Conservation (phyloP, 2,797 vertebrate species). For the Zonotrichia albicollis region DNA sequence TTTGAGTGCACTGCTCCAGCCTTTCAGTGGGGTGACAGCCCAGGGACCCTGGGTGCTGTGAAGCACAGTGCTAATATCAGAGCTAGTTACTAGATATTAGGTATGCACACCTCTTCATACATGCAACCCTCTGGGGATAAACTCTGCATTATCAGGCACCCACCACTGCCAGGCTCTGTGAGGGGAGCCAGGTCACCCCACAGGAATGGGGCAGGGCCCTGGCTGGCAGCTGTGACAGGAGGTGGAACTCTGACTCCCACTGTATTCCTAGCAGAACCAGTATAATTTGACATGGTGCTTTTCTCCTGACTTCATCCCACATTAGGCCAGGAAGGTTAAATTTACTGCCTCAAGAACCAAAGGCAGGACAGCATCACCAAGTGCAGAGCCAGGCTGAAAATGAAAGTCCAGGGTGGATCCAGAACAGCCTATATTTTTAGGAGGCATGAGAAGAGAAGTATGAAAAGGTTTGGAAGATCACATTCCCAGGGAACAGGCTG, state of each 20-base stretch:
- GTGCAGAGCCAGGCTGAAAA: neutral
- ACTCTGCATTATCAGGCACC: neutral
- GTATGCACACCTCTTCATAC: neutral
- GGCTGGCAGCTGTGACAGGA: neutral
- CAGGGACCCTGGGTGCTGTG: neutral
- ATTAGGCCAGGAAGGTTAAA: neutral
- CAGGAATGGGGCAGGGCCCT: accelerated
- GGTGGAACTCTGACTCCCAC: neutral
- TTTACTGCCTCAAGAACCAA: neutral
- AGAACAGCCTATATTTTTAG: neutral
- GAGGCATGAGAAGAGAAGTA: neutral
- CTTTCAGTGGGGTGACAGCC: neutral
- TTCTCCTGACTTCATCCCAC: neutral
- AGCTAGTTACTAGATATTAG: neutral
- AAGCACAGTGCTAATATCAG: neutral
- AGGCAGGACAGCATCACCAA: neutral
- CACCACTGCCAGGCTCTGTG: neutral
- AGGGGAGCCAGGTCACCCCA: neutral
- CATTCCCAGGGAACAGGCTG: neutral
- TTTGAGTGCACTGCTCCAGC: neutral
- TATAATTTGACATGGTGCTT: neutral
- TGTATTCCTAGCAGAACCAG: neutral
- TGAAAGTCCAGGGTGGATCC: neutral
- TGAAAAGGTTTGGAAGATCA: conserved; percentile 47
- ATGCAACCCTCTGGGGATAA: neutral